These are phyloP conservation scores for Myotis myotis DNA, from an alignment of 2,797 vertebrate species.

Conservation along the genomic window DNA sequence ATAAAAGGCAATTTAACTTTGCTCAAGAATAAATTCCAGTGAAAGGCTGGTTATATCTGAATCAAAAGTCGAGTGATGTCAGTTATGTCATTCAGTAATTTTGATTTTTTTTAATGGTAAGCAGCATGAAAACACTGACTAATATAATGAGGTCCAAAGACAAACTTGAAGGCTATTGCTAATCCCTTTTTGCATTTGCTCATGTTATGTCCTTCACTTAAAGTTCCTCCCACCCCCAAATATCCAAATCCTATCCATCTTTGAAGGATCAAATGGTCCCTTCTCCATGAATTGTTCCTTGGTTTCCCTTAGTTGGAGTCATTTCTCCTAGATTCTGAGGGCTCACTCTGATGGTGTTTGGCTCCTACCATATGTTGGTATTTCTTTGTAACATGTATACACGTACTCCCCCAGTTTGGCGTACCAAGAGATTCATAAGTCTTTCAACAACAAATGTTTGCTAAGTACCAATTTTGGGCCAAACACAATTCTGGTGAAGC, in stretches of 20 bases:
- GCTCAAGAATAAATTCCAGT: not conserved
- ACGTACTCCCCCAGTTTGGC: not conserved
- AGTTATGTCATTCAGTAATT: not conserved
- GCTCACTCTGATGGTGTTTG: not conserved
- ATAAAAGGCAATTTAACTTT: conserved; percentile 31
- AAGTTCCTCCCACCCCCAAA: not conserved
- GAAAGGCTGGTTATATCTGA: not conserved
- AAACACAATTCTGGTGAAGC: conserved; percentile 8
- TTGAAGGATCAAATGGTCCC: not conserved
- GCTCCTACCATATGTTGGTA: not conserved
- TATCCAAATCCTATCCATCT: not conserved
- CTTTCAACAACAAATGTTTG: not conserved
- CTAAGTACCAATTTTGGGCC: not conserved
- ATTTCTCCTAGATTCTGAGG: not conserved
- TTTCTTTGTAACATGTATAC: not conserved
- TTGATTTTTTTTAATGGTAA: not conserved
- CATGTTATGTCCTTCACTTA: not conserved
- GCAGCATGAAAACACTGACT: not conserved
- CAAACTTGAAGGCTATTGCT: not conserved
- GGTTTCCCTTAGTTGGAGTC: not conserved
- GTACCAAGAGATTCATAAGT: not conserved
- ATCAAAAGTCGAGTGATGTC: not conserved
- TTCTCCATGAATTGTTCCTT: not conserved
- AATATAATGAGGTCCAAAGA: not conserved
- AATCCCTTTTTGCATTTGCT: not conserved